Base-by-base conservation (phyloP, 2,113 vertebrate genomes). In the Jaculus jaculus region DNA sequence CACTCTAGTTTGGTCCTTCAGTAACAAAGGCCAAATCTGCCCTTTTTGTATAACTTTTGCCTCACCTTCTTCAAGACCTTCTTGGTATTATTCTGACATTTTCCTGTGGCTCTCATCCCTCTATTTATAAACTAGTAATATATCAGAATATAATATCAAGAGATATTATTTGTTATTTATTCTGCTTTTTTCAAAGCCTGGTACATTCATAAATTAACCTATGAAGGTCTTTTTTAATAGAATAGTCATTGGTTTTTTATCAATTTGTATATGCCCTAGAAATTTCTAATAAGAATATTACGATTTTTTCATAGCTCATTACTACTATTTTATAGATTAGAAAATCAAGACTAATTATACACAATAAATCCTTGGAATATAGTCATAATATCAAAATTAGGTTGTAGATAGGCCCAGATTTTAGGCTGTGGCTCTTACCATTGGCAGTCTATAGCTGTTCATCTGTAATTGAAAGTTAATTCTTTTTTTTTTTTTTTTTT, bases 271-370 rank as follows among this genome's bases (percentile, higher is more conserved):
- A 34, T 91, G 17, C 30, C 13, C 20, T 79, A 86, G 28, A 68
- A 81, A 30, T 89, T 92, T 96, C 90, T 95, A 81, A 78, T 80
- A 91, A 65, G 26, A 79, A 69, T 79, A 63, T 69, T 42, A 69
- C 79, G 65, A 32, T 84, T 95, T 96, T 88, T 93, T n/a, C 68
- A 72, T 61, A 87, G 42, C 32, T 47, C 42, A 47, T 47, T 47
- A 47, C 42, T 47, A 8, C 12, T 61, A 85, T 81, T 92, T 95
- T 90, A 80, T 37, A 93, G 61, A 83, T 84, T 61, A 86, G 71
- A 93, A 93, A 95, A 85, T 69, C 68, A 26, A 93, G 80, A 58
- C 17, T 65, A 65, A 42, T 90, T 95, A 92, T 92, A 9, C 79
- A 42, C 11, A 93, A 26, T 77, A 84, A 87, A 71, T 85, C 74